Conservation (phyloP, 2,888 invertebrate genomes). For the Acanthacorydalis orientalis region DNA sequence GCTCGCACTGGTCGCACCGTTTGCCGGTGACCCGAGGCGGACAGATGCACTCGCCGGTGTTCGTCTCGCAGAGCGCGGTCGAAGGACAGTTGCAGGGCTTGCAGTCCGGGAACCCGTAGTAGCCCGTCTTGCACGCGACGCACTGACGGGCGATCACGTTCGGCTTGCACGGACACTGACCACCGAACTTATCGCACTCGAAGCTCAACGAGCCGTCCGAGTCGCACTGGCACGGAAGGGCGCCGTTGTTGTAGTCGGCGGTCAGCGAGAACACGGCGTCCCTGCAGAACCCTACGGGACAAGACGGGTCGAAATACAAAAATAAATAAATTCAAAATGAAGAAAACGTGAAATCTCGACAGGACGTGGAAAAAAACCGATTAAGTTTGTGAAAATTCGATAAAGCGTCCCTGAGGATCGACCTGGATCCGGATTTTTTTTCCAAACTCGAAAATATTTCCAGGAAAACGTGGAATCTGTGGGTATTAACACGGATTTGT, state of each 20-base stretch:
- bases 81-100: slow-evolving; percentile 73
- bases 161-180: slow-evolving; percentile 84
- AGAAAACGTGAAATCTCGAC: no score
- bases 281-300: slow-evolving; percentile 61
- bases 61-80: slow-evolving; percentile 63
- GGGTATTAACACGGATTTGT: no score
- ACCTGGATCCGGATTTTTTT: no score
- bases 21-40: slow-evolving; percentile 80
- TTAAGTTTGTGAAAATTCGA: no score
- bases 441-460: no score
- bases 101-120: slow-evolving; percentile 92
- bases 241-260: slow-evolving; percentile 87
- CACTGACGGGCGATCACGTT: slow-evolving; percentile 86
- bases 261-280: slow-evolving; percentile 88
- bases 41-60: slow-evolving; percentile 66
- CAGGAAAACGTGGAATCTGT: no score
- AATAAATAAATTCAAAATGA: no score
- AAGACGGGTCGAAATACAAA: no score
- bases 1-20: slow-evolving; percentile 76
- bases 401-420: no score
- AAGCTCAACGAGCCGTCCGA: slow-evolving; percentile 73
- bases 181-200: slow-evolving; percentile 85
- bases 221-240: slow-evolving; percentile 77
- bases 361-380: no score
- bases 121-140: slow-evolving; percentile 72